phyloP scores from a whole-genome alignment of 2,888 invertebrate genomes.

The Heteromurus nitidus region DNA sequence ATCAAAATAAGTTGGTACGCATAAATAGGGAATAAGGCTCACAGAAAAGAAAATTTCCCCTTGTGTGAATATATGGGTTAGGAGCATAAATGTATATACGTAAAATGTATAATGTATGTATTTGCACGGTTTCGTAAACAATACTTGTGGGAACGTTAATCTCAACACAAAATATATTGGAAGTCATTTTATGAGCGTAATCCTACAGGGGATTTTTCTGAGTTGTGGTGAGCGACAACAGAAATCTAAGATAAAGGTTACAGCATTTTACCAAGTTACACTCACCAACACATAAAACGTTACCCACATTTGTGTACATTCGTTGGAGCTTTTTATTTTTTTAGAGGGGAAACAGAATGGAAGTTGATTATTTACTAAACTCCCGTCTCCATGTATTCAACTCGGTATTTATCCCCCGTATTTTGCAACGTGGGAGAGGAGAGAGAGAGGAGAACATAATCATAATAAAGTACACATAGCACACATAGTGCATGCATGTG shows the following conservation, averaged over 20 bases:
- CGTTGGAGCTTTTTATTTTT: neutral
- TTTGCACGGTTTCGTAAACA: neutral
- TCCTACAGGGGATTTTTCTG: conserved; percentile 10
- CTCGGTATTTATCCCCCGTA: neutral
- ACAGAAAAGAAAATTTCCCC: too few species aligned
- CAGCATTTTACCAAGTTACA: too few species aligned
- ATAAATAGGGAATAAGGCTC: too few species aligned
- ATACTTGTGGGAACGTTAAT: neutral
- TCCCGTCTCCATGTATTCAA: neutral
- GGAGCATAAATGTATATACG: neutral
- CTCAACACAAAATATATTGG: conserved; percentile 11
- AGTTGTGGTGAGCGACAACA: neutral
- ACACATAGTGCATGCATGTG: neutral
- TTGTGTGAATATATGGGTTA: neutral
- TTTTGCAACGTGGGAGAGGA: too few species aligned
- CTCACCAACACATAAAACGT: too few species aligned
- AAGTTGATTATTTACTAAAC: conserved; percentile 3
- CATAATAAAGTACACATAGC: neutral
- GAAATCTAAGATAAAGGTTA: too few species aligned
- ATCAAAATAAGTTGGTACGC: neutral
- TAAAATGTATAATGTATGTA: neutral
- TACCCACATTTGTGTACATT: neutral
- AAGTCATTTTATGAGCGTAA: neutral
- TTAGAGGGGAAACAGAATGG: neutral
- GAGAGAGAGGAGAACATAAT: too few species aligned